phyloP scores from a whole-genome alignment of 30 jellyfish, hydroid and myxozoan species.

The Calvadosia cruxmelitensis region DNA sequence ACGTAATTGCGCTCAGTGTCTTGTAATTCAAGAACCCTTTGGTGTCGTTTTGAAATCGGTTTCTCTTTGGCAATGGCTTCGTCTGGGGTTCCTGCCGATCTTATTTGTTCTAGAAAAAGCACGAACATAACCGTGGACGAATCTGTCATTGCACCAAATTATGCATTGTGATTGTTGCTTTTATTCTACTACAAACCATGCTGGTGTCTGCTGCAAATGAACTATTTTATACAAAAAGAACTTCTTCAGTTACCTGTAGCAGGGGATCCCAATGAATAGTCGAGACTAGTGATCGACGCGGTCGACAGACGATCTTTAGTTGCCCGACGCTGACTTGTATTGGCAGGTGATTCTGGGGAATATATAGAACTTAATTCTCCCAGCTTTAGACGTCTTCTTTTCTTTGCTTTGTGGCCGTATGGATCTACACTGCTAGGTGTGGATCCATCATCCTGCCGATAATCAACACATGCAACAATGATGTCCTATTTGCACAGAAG shows the following conservation, averaged over 20 bases:
- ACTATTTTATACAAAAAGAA: too few relatives aligned
- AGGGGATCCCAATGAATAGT: conserved; percentile 85
- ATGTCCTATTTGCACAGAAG: too few relatives aligned
- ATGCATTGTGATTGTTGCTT: too few relatives aligned
- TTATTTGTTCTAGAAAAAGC: neutral
- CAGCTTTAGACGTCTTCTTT: conserved; percentile 43
- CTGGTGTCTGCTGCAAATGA: too few relatives aligned
- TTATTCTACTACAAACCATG: too few relatives aligned
- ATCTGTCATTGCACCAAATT: too few relatives aligned
- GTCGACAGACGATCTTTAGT: conserved; percentile 80
- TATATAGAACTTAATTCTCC: conserved; percentile 63
- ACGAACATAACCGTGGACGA: too few relatives aligned
- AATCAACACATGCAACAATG: too few relatives aligned
- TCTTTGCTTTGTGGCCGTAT: conserved; percentile 43
- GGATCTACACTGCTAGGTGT: conserved; percentile 43
- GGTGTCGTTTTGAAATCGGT: conserved; percentile 64
- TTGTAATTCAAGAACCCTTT: conserved; percentile 60
- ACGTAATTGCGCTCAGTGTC: conserved; percentile 92
- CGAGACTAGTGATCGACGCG: conserved; percentile 65
- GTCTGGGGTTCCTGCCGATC: conserved; percentile 32
- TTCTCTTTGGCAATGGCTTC: conserved; percentile 34
- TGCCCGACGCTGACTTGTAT: conserved; percentile 35
- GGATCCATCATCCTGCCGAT: conserved; percentile 63
- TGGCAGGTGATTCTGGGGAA: conserved; percentile 89
- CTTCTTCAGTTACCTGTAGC: conserved; percentile 1